Base-by-base conservation (phyloP, 2,888 invertebrate species). In the Monoplex corrugatus region DNA sequence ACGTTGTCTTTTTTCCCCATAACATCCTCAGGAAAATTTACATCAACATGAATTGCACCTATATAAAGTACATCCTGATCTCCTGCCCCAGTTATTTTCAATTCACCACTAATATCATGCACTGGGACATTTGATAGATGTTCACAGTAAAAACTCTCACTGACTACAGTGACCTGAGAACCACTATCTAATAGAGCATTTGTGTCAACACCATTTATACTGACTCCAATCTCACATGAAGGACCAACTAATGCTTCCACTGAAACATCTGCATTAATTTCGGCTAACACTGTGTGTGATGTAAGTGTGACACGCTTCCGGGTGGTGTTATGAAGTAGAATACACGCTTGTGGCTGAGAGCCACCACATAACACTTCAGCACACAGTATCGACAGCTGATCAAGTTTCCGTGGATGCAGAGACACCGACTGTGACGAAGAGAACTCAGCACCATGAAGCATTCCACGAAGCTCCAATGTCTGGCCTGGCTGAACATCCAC, bases 101-200 rank as follows among this genome's bases (percentile, higher is more conserved):
- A 6, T 44, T 32, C 6, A 32, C 45, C 32, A 2, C 16, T n/a
- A 83, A 45, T 44, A 32, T 45, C 23, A 1, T 80, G 43, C 10
- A 32, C 2, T 10, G 1, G 13, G 28, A 45, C 35, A 45, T 83
- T 28, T 3, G 32, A 2, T 16, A 50, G 23, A 32, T 83, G 5
- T 45, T 44, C 40, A 28, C 35, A 1, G 44, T 40, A 82, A 28
- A 88, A 88, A 8, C 32, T 19, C 28, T 63, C 32, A 8, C 82
- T 40, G 23, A 88, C n/a, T 2, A 78, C 78, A 23, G 83, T 63
- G 23, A 88, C 87, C 38, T 88, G 87, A 3, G 87, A 88, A 43
- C 87, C 82, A 83, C 82, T 82, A 32, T 88, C 87, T 40, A 88
- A 35, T 16, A 88, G 75, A 38, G 43, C 3, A 10, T 2, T 40